A percentile compares a stretch with the other conserved stretches of the same genome.
Evolutionary conservation across 2,797 vertebrate species (phyloP).

Genomic region (Mormyrops attenuatus): DNA sequence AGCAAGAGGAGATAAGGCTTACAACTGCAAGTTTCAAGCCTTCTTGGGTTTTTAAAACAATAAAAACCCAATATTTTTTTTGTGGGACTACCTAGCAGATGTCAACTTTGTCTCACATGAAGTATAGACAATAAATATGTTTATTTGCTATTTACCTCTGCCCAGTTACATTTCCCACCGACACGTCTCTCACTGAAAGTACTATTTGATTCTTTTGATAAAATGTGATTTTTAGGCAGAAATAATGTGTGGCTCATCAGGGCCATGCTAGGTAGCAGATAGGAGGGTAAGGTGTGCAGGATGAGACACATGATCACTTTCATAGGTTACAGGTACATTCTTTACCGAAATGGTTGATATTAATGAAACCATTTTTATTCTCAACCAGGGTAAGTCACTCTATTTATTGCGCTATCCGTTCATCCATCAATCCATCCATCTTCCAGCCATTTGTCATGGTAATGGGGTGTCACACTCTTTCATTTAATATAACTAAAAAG

Average conservation of each 20-base stretch:
- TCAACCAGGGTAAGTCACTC: background rate
- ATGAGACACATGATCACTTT: background rate
- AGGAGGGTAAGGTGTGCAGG: background rate
- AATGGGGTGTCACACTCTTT: background rate
- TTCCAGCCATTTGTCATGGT: background rate
- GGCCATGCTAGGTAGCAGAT: background rate
- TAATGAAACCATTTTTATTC: background rate
- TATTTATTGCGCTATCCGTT: too few relatives aligned
- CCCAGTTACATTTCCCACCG: background rate
- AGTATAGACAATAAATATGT: background rate
- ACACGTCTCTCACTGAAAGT: background rate
- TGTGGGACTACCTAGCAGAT: background rate
- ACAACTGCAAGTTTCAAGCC: background rate
- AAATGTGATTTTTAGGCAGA: background rate
- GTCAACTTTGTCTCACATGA: background rate
- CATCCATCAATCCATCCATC: background rate
- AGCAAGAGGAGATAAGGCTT: background rate
- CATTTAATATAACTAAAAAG: background rate
- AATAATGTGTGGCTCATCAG: background rate
- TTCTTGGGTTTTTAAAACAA: background rate
- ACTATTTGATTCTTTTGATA: background rate
- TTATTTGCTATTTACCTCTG: background rate
- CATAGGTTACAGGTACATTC: background rate
- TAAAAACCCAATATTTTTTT: background rate
- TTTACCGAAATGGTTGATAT: background rate